These are phyloP conservation scores for Meloe dianella DNA, from an alignment of 2,888 invertebrate genomes.

Conservation along the genomic window DNA sequence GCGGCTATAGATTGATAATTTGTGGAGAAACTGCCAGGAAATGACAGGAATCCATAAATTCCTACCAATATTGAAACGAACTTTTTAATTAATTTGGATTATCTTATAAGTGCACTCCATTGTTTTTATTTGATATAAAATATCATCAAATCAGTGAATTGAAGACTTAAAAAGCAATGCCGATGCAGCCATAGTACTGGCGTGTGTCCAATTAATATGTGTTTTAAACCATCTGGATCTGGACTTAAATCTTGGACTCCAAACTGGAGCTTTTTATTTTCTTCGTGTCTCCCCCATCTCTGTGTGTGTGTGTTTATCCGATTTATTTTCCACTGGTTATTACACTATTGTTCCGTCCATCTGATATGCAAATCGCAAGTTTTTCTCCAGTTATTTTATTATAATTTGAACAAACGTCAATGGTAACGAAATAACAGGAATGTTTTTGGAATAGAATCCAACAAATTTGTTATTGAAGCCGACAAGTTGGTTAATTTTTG, in stretches of 20 bases:
- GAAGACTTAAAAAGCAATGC: slow-evolving; percentile 53
- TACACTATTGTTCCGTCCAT: slow-evolving; percentile 54
- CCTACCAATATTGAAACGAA: background rate
- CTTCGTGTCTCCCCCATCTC: slow-evolving; percentile 43
- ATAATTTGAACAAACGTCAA: background rate
- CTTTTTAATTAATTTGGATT: slow-evolving; percentile 8
- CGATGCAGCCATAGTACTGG: slow-evolving; percentile 55
- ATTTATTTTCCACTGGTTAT: slow-evolving; percentile 52
- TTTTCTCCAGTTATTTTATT: background rate
- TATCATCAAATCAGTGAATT: slow-evolving; percentile 50
- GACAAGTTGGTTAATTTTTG: slow-evolving; percentile 8
- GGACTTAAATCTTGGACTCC: slow-evolving; percentile 48
- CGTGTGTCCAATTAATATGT: slow-evolving; percentile 59
- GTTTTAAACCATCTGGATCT: slow-evolving; percentile 56
- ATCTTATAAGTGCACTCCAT: slow-evolving; percentile 37
- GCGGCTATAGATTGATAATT: background rate
- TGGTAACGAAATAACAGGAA: background rate
- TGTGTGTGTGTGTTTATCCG: slow-evolving; percentile 41
- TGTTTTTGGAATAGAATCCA: background rate
- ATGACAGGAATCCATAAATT: slow-evolving; percentile 6
- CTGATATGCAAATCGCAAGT: slow-evolving; percentile 48
- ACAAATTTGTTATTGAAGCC: background rate
- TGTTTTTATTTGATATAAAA: slow-evolving; percentile 47
- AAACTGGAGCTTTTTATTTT: slow-evolving; percentile 21
- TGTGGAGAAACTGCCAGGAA: background rate